Evolutionary conservation across 2,888 invertebrate genomes (phyloP).

Genomic region (Theretra japonica): DNA sequence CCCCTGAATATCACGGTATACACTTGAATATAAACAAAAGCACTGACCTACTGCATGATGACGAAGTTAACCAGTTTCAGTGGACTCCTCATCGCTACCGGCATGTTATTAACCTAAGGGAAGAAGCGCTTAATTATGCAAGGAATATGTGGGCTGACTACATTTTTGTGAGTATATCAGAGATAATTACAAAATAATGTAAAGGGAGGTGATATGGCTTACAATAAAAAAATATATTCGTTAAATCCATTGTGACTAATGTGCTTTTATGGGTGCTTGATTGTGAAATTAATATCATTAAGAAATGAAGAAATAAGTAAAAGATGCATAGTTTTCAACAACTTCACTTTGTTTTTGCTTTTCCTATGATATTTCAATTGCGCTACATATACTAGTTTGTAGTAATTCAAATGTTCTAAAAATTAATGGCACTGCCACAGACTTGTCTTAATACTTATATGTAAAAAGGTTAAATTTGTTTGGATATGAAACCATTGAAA

Average conservation of each 20-base stretch:
- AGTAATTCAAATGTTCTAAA: no score
- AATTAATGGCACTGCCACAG: no score
- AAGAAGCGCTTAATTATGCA: conserved; percentile 89
- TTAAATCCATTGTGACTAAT: not conserved
- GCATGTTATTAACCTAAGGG: conserved; percentile 91
- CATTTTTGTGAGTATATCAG: conserved; percentile 88
- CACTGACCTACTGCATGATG: conserved; percentile 65
- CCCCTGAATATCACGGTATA: conserved; percentile 88
- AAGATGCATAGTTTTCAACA: no score
- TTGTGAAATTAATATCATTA: no score
- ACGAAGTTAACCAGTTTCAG: conserved; percentile 87
- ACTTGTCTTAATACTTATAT: no score
- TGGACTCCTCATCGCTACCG: conserved; percentile 91
- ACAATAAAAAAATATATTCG: not conserved
- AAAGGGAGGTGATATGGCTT: not conserved
- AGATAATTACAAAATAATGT: not conserved
- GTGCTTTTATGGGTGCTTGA: not conserved
- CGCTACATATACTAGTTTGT: no score
- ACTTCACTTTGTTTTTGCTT: no score
- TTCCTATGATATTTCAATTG: no score
- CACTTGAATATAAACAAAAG: conserved; percentile 82
- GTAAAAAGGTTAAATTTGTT: no score
- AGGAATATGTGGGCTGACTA: conserved; percentile 94
- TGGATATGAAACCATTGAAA: no score
- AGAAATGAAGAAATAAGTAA: no score